phyloP scores from a whole-genome alignment of 2,797 vertebrate genomes.

The Monodelphis domestica region DNA sequence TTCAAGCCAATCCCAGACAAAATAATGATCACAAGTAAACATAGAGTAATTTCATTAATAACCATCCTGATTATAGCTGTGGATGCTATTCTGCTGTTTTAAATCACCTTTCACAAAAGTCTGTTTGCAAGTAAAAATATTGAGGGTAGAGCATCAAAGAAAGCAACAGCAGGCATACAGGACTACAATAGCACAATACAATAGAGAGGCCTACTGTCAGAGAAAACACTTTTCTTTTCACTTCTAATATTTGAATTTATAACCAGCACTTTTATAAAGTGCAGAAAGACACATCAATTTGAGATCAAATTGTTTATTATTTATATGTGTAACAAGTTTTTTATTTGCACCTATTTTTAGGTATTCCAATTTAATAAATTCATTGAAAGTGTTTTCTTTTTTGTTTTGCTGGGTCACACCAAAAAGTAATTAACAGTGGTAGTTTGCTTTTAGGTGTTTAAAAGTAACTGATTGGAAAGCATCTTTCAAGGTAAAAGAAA shows the following conservation, averaged over 20 bases:
- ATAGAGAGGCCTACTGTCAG: constrained; percentile 78
- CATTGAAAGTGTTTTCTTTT: constrained; percentile 34
- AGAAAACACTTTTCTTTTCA: background rate
- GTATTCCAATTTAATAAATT: constrained; percentile 71
- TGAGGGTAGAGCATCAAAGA: constrained; percentile 79
- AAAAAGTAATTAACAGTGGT: constrained; percentile 57
- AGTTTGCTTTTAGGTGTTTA: constrained; percentile 47
- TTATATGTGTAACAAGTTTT: constrained; percentile 47
- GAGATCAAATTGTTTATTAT: constrained; percentile 40
- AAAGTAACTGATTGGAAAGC: constrained; percentile 50
- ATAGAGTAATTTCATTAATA: constrained; percentile 2
- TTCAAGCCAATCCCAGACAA: constrained; percentile 44
- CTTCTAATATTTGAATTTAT: constrained; percentile 65
- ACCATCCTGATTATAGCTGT: constrained; percentile 59
- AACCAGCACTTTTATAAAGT: constrained; percentile 79
- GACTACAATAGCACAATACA: constrained; percentile 86
- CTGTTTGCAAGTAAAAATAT: constrained; percentile 82
- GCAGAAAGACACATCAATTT: constrained; percentile 69
- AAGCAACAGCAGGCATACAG: constrained; percentile 87
- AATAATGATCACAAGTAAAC: constrained; percentile 15
- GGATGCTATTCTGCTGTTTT: constrained; percentile 55
- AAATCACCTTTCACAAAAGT: constrained; percentile 85
- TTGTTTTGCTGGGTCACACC: constrained; percentile 66
- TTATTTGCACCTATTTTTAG: constrained; percentile 64
- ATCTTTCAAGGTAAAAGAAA: constrained; percentile 15